Evolutionary conservation across 2,888 invertebrate species (phyloP).

Genomic region (Hirudinaria manillensis): DNA sequence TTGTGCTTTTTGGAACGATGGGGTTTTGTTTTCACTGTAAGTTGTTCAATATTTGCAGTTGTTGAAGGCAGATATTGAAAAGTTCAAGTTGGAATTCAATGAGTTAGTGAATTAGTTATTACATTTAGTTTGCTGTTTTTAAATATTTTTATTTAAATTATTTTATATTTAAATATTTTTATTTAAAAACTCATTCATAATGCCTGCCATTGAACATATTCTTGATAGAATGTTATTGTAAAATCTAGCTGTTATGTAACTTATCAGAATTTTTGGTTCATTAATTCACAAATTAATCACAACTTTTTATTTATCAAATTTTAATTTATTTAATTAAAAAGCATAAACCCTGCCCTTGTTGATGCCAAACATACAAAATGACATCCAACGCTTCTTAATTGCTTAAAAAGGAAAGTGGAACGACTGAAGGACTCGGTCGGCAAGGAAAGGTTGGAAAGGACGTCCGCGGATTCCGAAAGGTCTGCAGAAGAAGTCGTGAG

Average conservation of each 20-base stretch:
- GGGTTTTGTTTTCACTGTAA: background rate
- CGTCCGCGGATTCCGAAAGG: background rate
- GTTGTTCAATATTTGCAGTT: background rate
- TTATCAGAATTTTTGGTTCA: no score
- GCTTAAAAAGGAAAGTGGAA: background rate
- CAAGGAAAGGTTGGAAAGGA: background rate
- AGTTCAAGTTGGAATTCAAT: slow-evolving; percentile 2
- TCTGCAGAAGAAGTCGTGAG: background rate
- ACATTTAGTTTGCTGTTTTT: background rate
- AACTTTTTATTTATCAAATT: no score
- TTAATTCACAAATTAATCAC: no score
- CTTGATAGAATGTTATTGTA: no score
- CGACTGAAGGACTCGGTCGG: background rate
- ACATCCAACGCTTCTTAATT: background rate
- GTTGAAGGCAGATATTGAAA: background rate
- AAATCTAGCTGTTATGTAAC: no score
- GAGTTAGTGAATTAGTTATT: background rate
- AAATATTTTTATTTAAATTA: no score
- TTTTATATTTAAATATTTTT: no score
- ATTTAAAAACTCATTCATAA: no score
- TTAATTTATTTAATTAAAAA: no score
- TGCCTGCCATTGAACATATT: no score
- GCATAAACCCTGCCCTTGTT: no score
- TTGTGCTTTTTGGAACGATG: no score
- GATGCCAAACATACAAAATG: background rate